Evolutionary conservation across 2,888 invertebrate species (phyloP).

Genomic region (Mesorhabditis sp.): DNA sequence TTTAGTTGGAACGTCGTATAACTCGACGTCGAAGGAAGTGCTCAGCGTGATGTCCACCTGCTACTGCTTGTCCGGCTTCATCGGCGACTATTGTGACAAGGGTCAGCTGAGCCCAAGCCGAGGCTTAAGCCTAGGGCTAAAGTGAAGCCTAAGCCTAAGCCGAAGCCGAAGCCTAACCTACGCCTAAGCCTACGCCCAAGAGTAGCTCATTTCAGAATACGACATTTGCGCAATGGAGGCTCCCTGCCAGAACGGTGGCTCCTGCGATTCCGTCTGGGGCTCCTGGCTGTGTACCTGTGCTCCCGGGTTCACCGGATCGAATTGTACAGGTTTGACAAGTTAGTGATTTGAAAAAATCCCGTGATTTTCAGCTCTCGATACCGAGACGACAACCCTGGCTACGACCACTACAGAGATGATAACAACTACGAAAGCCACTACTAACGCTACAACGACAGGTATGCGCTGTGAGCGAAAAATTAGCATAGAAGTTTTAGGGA

Average conservation of each 20-base stretch:
- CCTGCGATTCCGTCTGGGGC: neutral
- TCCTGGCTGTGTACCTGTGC: neutral
- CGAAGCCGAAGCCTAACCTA: too few relatives aligned
- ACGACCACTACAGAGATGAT: neutral
- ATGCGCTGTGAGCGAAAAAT: too few relatives aligned
- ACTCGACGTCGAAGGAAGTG: too few relatives aligned
- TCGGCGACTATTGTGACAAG: conserved; percentile 1
- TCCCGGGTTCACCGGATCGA: neutral
- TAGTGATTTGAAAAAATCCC: neutral
- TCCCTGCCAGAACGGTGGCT: conserved; percentile 5
- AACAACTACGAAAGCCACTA: neutral
- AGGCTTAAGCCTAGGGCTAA: too few relatives aligned
- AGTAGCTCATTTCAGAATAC: neutral
- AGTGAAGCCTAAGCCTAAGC: too few relatives aligned
- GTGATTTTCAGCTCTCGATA: neutral
- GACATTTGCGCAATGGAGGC: neutral
- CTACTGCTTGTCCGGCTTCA: conserved; percentile 8
- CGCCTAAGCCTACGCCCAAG: too few relatives aligned
- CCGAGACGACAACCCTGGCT: neutral
- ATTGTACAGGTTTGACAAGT: neutral
- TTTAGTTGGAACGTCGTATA: too few relatives aligned
- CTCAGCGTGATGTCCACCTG: neutral
- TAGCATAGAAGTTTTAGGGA: too few relatives aligned
- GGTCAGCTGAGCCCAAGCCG: too few relatives aligned
- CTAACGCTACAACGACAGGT: neutral